phyloP scores from a whole-genome alignment of 2,113 vertebrate species.

The Silurus glanis region DNA sequence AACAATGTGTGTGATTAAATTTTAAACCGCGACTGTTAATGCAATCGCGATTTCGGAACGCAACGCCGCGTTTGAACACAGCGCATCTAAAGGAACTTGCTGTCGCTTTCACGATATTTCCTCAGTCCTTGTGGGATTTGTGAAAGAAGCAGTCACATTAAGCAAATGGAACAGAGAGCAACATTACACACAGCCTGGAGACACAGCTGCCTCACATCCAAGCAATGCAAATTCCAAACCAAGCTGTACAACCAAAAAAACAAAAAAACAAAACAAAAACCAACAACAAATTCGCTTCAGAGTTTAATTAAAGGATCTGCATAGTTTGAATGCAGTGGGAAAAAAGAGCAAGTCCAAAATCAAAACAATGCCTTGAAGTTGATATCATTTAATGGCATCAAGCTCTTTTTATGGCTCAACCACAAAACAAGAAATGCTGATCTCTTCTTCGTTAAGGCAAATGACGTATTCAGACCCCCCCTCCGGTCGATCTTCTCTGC shows the following conservation, averaged over 20 bases:
- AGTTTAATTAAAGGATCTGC: conserved; percentile 66
- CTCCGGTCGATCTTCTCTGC: not conserved
- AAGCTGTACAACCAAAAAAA: conserved; percentile 48
- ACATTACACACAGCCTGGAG: conserved; percentile 47
- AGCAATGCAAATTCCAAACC: conserved; percentile 54
- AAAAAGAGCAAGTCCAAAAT: conserved; percentile 54
- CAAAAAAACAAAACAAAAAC: not conserved
- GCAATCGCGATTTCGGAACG: not conserved
- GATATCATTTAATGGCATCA: conserved; percentile 67
- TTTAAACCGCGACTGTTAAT: not conserved
- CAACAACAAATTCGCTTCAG: conserved; percentile 48
- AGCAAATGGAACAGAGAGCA: conserved; percentile 38
- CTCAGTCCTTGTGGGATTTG: conserved; percentile 39
- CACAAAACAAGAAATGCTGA: conserved; percentile 50
- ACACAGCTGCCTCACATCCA: conserved; percentile 45
- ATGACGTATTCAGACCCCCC: not conserved
- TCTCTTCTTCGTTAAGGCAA: conserved; percentile 55
- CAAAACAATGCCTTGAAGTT: conserved; percentile 60
- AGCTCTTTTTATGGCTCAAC: conserved; percentile 55
- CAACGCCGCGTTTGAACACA: conserved; percentile 26
- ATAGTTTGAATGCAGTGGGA: conserved; percentile 51
- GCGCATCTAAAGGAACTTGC: conserved; percentile 26
- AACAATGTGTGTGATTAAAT: not conserved
- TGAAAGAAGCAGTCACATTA: conserved; percentile 47
- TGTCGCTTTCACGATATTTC: not conserved